Base-by-base conservation (phyloP, 2,888 invertebrate species). In the Lamproptera curius region DNA sequence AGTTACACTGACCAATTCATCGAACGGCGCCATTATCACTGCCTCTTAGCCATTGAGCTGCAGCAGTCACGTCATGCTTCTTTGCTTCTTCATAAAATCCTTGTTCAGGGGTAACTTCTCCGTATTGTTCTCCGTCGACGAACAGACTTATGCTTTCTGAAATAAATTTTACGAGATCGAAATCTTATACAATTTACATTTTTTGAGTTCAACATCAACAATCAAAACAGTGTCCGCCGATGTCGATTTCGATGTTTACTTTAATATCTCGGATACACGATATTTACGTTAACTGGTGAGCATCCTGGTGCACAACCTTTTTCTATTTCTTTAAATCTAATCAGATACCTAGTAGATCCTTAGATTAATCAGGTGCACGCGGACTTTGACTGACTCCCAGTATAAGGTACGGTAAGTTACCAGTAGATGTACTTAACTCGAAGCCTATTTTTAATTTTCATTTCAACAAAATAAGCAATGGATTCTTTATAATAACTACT, bases 1-100 rank as follows among this genome's bases (percentile, higher is more conserved):
- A 23, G 23, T 17, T 5, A 11, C 15, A 1, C 53, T 63, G 73
- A 92, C 94, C 87, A 93, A 89, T 67, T 92, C 89, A 73, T 95
- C 94, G 61, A 95, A 94, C 0, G 95, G 95, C 1, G 94, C 92
- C 77, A 93, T 89, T 35, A n/a, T 68, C 59, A 33, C 76, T 80
- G 14, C 91, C 89, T 48, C 72, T 82, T 16, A 76, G 79, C 94
- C 94, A 94, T 17, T 81, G 83, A 0, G 80, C 58, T 0, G 89
- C 85, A 6, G 89, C 72, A 0, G 52, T 56, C 16, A 80, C 73
- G 2, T 67, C 66, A 35, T 83, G 63, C 1, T 79, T 67, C 1
- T 43, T 58, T 0, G 71, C 79, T 1, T 67, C 74, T 20, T 58
- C 51, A 31, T 62, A 73, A 58, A 85, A 85, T 0, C 82, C 80